Percentiles rank a stretch among this genome's conserved stretches.
These are phyloP conservation scores for Argya squamiceps DNA, from an alignment of 2,797 vertebrate genomes.

Conservation along the genomic window DNA sequence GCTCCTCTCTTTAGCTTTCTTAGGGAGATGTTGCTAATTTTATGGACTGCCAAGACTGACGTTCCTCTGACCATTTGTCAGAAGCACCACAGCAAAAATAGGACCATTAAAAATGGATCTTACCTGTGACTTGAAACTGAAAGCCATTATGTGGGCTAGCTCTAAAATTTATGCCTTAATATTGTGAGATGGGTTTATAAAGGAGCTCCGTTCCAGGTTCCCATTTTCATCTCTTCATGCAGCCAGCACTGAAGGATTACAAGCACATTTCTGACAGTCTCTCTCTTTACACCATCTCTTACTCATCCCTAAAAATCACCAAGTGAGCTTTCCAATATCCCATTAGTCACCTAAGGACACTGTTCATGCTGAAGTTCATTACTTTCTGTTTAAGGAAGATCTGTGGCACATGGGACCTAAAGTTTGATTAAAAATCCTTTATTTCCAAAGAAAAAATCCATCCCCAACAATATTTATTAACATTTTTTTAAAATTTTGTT, in stretches of 20 bases:
- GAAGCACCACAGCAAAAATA: constrained; percentile 38
- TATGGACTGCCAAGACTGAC: not conserved
- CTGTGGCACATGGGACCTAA: not conserved
- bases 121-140: not conserved
- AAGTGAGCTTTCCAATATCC: not conserved
- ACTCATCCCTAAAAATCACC: constrained; percentile 2
- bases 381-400: not conserved
- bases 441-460: not conserved
- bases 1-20: not conserved
- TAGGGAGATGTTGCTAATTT: not conserved
- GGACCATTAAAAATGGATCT: constrained; percentile 41
- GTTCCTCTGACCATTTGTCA: constrained; percentile 35
- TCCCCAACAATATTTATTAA: not conserved
- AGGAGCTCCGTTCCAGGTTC: not conserved
- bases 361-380: not conserved
- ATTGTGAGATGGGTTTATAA: not conserved
- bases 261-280: not conserved
- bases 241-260: not conserved
- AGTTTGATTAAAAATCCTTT: not conserved
- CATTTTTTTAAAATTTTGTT: not conserved
- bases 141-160: constrained; percentile 17
- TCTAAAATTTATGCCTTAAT: constrained; percentile 28
- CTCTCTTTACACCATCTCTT: not conserved
- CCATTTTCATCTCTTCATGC: not conserved
- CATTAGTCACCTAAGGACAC: constrained; percentile 9